A percentile compares a stretch with the other conserved stretches of the same genome.
Evolutionary conservation across 2,797 vertebrate genomes (phyloP).

Genomic region (Gymnoscopelus microlampas): DNA sequence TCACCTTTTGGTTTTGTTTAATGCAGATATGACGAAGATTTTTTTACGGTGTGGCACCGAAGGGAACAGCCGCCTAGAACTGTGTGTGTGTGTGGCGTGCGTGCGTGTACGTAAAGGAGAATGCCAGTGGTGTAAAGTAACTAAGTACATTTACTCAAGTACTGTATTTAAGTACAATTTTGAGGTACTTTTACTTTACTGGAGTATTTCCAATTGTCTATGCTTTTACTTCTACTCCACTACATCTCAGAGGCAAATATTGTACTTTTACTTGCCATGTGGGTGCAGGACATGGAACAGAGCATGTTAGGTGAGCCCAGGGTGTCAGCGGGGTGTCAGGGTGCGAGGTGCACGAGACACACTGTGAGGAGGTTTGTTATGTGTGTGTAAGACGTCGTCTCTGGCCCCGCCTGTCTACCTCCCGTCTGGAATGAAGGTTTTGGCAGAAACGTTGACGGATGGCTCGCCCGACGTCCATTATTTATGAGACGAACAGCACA

Average conservation of each 20-base stretch:
- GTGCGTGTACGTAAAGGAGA: background rate
- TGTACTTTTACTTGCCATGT: background rate
- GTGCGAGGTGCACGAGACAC: constrained; percentile 41
- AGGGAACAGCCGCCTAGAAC: no score
- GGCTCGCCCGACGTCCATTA: constrained; percentile 72
- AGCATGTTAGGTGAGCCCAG: constrained; percentile 58
- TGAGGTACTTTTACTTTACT: no score
- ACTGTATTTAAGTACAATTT: no score
- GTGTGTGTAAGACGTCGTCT: constrained; percentile 58
- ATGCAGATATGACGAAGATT: no score
- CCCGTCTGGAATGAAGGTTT: constrained; percentile 63
- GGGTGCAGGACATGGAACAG: constrained; percentile 48
- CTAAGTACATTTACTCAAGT: no score
- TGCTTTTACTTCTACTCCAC: no score
- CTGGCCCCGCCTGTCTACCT: constrained; percentile 65
- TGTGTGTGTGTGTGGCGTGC: no score
- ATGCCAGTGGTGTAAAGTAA: background rate
- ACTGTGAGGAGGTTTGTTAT: constrained; percentile 59
- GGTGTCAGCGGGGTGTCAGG: constrained; percentile 65
- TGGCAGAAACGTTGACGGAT: constrained; percentile 77
- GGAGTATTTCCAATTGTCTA: no score
- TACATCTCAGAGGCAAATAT: no score
- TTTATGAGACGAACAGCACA: constrained; percentile 68
- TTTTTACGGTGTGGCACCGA: no score
- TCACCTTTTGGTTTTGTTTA: no score